These are phyloP conservation scores for Nesogale talazaci DNA, from an alignment of 2,113 vertebrate species.

Conservation along the genomic window DNA sequence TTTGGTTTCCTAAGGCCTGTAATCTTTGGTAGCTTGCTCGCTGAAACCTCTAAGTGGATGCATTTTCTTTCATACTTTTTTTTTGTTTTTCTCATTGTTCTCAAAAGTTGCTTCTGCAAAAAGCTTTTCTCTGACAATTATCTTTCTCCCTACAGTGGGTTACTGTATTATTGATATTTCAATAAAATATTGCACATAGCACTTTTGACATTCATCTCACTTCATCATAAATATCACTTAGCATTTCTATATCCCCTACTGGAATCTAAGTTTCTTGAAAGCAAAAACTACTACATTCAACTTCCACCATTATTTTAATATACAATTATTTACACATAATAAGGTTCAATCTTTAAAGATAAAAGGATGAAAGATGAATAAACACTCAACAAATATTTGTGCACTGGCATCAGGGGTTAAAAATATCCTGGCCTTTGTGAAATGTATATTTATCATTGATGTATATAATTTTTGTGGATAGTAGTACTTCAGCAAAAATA, in stretches of 20 bases:
- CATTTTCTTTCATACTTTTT: background rate
- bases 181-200: background rate
- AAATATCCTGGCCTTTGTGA: background rate
- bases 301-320: background rate
- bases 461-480: background rate
- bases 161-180: background rate
- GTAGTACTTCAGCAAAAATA: background rate
- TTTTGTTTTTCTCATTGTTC: background rate
- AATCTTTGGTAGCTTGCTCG: background rate
- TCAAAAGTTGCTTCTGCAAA: background rate
- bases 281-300: constrained; percentile 13
- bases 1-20: background rate
- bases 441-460: background rate
- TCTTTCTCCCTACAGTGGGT: background rate
- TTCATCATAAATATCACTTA: background rate
- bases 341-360: background rate
- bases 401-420: background rate
- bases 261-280: background rate
- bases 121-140: background rate
- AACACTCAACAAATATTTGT: background rate
- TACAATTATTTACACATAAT: background rate
- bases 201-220: background rate
- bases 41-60: background rate
- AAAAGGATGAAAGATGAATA: background rate
- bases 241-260: background rate